Evolutionary conservation across 2,888 invertebrate genomes (phyloP), one percentile per base, ranked within the genome.

Genomic region (Clivina fossor): DNA sequence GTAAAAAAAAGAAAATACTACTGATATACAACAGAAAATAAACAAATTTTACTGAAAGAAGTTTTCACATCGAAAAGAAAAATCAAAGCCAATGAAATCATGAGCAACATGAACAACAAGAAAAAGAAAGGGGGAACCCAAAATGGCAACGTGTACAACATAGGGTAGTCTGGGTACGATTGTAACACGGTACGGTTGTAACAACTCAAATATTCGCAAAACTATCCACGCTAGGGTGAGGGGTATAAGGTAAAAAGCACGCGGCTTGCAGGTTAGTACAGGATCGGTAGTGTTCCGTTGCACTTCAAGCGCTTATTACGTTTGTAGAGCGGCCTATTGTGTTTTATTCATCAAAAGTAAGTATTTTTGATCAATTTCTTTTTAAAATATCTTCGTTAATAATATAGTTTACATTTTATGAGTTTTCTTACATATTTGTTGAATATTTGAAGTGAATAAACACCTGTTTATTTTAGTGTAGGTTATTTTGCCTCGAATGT

Each of bases 301-400:
- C 33, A 11, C n/a, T 9, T 9, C 37, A 24, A 20, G 37, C 37
- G 33, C 32, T 35, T 20, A 20, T n/a, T 4, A 49, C 49, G 8
- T 3, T 3, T 22, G 49, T 2, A 9, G 24, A 11, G 13, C 11
- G 11, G 33, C 9, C 11, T 35, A 19, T 35, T 49, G n/a, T 20
- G 28, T 47, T 47, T 33, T 19, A 35, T 24, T 24, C 22, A 37
- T 38, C 49, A 40, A 49, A 38, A 49, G 38, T 49, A 38, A 38
- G 49, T 49, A 24, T 38, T 40, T 49, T 40, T 9, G 11, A 24
- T 49, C 26, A 26, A 24, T 38, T 49, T 49, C n/a, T 38, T 49
- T 16, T 22, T 15, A 49, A 16, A n/a, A 38, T 38, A 22, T 9
- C 11, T 38, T 19, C 22, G 13, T 8, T 15, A 15, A 7, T 18